Percentiles rank a stretch among this genome's conserved stretches.
phyloP scores from a whole-genome alignment of 2,797 vertebrate species.

The Typhlichthys subterraneus region DNA sequence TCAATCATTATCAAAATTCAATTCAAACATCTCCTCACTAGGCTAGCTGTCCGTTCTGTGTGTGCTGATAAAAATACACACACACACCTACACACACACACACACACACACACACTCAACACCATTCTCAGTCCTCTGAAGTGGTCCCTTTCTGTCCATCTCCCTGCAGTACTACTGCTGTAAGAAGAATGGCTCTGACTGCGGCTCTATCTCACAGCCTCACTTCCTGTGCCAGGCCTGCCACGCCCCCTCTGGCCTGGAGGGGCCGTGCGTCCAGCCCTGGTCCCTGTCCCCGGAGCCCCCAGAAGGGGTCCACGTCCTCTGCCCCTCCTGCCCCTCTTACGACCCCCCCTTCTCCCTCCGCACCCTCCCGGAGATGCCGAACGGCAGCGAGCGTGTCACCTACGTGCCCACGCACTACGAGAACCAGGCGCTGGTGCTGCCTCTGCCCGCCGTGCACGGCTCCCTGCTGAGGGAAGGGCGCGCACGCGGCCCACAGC shows the following conservation, averaged over 20 bases:
- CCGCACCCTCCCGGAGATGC: constrained; percentile 85
- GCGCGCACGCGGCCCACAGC: constrained; percentile 59
- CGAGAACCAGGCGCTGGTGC: constrained; percentile 83
- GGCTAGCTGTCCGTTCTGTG: no score
- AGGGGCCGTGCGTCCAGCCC: constrained; percentile 70
- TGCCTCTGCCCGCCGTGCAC: constrained; percentile 81
- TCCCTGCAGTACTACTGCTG: constrained; percentile 95
- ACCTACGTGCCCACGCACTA: constrained; percentile 84
- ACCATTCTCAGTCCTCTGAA: no score
- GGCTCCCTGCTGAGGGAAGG: constrained; percentile 83
- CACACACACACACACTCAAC: neutral
- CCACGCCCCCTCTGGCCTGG: constrained; percentile 77
- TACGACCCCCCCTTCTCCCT: constrained; percentile 90
- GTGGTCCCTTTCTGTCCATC: neutral
- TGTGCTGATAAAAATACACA: neutral
- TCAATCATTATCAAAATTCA: no score
- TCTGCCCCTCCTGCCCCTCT: constrained; percentile 88
- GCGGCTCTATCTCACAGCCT: constrained; percentile 76
- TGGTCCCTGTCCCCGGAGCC: constrained; percentile 67
- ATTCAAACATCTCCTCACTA: no score
- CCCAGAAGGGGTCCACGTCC: constrained; percentile 58
- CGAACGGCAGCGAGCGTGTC: constrained; percentile 88
- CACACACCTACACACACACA: neutral
- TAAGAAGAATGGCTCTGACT: constrained; percentile 88
- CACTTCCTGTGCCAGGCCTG: constrained; percentile 89